Evolutionary conservation across 1,140 invertebrate species (phyloP), one percentile per base, ranked within the genome.

Genomic region (Dinothrombium tinctorium): DNA sequence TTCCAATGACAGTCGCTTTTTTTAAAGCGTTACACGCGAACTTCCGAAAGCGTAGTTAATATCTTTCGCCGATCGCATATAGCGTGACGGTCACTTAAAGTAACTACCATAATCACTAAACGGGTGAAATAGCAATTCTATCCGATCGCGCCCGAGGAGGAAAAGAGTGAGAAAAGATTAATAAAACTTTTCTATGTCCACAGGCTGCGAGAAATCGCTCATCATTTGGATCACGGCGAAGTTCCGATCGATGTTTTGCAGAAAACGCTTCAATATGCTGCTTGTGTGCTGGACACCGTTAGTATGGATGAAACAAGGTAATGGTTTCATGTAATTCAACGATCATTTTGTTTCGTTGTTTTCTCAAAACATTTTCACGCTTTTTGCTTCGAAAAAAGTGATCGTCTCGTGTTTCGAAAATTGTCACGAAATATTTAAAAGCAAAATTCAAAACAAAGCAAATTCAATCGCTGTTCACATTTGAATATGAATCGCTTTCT

Each of bases 261-360:
- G 64, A 72, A 71, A 55, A 84, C 84, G 61, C 59, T 84, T 43
- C 71, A 78, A 49, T 84, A 81, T 59, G 78, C 79, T 28, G 76
- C 77, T 11, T 71, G 71, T 53, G 79, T 84, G 7, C 65, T 86
- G 37, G 80, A 86, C 65, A 74, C 76, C 11, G 76, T 83, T 37
- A 82, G 77, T 59, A 72, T 78, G 54, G 78, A 84, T 59, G 79
- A 84, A 57, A 76, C 76, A 54, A 81, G 79, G 78, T 81, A 71
- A 66, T 73, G 52, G 28, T 26, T 21, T 42, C n/a, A n/a, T 17
- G 7, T 8, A 28, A 28, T 8, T 8, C n/a, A 28, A 28, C 26
- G n/a, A 8, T 28, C n/a, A 28, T n/a, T 28, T 8, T 8, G 7
- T 28, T 8, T n/a, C 7, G 7, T 28, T 28, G 26, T 7, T 8